A percentile compares a stretch with the other conserved stretches of the same genome.
These are phyloP conservation scores for Mycogona germanica DNA, from an alignment of 2,888 invertebrate genomes.

Conservation along the genomic window DNA sequence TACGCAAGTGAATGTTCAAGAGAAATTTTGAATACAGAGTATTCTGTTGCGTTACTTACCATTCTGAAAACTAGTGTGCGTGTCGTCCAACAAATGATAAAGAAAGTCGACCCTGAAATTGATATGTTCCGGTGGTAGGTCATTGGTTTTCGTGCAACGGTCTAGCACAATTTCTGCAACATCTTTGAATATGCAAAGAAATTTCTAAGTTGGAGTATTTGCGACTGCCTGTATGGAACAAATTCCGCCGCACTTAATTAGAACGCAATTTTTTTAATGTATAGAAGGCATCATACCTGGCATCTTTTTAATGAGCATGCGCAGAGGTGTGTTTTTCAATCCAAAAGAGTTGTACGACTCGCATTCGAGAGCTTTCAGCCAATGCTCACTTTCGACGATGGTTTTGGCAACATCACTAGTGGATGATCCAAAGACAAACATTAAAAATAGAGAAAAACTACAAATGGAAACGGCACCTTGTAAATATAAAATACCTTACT, in stretches of 20 bases:
- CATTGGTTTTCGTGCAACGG: conserved; percentile 16
- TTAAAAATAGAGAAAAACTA: neutral
- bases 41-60: too few species aligned
- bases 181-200: too few species aligned
- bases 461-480: neutral
- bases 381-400: conserved; percentile 34
- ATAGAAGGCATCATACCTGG: conserved; percentile 31
- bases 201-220: too few species aligned
- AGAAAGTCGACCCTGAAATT: conserved; percentile 35
- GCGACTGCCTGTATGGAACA: too few species aligned
- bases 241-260: too few species aligned
- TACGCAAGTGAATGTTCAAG: too few species aligned
- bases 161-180: conserved; percentile 17
- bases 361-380: conserved; percentile 36
- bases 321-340: conserved; percentile 36
- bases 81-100: conserved; percentile 40
- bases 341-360: conserved; percentile 28
- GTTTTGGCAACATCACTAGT: conserved; percentile 35
- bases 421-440: conserved; percentile 4
- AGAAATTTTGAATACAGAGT: too few species aligned
- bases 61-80: conserved; percentile 31
- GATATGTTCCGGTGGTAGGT: conserved; percentile 23
- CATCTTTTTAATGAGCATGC: conserved; percentile 38
- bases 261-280: neutral
- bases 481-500: too few species aligned